Percentiles rank a stretch among this genome's conserved stretches.
Conservation (phyloP, 2,113 vertebrate genomes). For the Ictalurus punctatus region DNA sequence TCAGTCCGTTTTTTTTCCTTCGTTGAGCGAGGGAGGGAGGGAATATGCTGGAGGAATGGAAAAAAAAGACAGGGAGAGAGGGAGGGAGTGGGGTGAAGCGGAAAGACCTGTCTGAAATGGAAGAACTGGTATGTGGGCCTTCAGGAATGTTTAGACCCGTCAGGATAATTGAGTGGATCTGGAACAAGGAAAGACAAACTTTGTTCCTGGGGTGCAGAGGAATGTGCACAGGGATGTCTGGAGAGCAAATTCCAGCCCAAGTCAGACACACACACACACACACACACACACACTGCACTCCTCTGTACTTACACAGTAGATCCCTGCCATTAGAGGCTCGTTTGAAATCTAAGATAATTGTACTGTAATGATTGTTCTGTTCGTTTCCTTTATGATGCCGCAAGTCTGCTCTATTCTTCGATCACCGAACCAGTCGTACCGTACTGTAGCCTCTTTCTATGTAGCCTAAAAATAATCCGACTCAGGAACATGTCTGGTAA, state of each 20-base stretch:
- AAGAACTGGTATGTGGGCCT: constrained; percentile 73
- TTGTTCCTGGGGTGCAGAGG: constrained; percentile 70
- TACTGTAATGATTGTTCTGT: background rate
- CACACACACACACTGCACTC: constrained; percentile 25
- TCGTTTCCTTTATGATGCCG: background rate
- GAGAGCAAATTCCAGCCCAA: constrained; percentile 74
- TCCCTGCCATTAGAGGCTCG: constrained; percentile 15
- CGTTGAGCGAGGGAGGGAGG: constrained; percentile 38
- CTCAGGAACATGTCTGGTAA: constrained; percentile 13
- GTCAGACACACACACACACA: constrained; percentile 49
- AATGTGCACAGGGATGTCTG: constrained; percentile 74
- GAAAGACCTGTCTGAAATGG: constrained; percentile 64
- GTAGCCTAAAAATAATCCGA: constrained; percentile 15
- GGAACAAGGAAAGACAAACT: constrained; percentile 80
- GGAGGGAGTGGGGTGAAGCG: constrained; percentile 58
- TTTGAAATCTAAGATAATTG: background rate
- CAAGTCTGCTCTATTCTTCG: background rate
- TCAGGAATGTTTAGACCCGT: constrained; percentile 76
- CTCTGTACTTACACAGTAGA: background rate
- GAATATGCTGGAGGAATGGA: constrained; percentile 57
- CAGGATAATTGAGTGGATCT: constrained; percentile 80
- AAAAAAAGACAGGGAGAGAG: constrained; percentile 37
- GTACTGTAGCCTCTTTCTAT: background rate
- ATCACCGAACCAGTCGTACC: background rate
- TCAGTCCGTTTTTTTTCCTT: constrained; percentile 64